phyloP scores from a whole-genome alignment of 2,888 invertebrate genomes.

The Hemistola chrysoprasaria region DNA sequence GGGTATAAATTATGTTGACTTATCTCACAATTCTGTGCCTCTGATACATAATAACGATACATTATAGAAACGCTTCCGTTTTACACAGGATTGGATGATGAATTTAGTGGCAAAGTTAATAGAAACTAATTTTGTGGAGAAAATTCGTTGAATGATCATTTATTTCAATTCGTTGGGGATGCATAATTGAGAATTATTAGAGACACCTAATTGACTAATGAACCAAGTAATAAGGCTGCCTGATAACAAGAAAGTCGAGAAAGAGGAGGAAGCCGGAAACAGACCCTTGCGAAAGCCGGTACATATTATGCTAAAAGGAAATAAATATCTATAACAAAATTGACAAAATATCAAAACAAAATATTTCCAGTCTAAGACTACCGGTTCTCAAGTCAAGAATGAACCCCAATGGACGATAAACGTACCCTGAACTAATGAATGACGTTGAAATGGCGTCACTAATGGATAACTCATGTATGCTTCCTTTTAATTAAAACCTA shows the following conservation, averaged over 20 bases:
- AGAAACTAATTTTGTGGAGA: neutral
- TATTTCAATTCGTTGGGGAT: no score
- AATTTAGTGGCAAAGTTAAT: slow-evolving; percentile 9
- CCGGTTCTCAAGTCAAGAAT: neutral
- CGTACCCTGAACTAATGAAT: slow-evolving; percentile 15
- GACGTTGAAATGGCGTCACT: slow-evolving; percentile 13
- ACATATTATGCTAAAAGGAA: no score
- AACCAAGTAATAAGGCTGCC: no score
- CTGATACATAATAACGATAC: no score
- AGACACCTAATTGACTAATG: no score
- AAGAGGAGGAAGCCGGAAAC: no score
- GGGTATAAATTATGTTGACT: slow-evolving; percentile 10
- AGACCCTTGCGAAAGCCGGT: no score
- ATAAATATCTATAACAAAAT: no score
- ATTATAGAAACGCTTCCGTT: slow-evolving; percentile 10
- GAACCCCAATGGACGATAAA: neutral
- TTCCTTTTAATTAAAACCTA: slow-evolving; percentile 12
- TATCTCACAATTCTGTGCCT: slow-evolving; percentile 1
- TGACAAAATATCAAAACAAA: no score
- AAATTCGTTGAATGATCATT: no score
- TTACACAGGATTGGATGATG: slow-evolving; percentile 3
- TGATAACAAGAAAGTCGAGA: no score
- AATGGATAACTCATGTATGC: slow-evolving; percentile 14
- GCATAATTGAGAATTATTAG: no score
- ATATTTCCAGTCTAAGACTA: neutral